Base-by-base conservation (phyloP, 37 sponge, comb jelly and placozoan species). In the Halisarca cf. caerulea region DNA sequence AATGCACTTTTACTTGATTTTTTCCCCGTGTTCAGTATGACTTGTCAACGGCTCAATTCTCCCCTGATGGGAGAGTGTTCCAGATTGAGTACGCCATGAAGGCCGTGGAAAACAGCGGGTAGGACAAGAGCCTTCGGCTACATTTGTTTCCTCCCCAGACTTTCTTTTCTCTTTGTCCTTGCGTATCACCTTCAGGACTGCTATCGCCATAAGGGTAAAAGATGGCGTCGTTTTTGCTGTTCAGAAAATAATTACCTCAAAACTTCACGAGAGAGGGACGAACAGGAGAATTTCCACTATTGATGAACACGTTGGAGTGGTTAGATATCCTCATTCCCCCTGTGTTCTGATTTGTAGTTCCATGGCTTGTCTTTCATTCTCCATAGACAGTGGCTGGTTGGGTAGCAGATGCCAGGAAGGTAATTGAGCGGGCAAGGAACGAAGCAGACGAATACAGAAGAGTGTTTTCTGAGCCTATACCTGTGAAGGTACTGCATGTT, bases 181-280 rank as follows among this genome's bases (percentile, higher is more conserved):
- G 11, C 51, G 51, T 47, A 47, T 47, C 11, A 8, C 37, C 27
- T 66, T 9, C 35, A 95, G 96, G 38, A 93, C 94, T 34, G 91
- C 91, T 3, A 85, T 98, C 35, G 99, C 87, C 37, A 59, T 98
- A 3, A 64, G 96, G 1, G 84, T 97, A 8, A 94, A 94, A 70
- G 95, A 98, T 66, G 99, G 99, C 21, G 97, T 98, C 15, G 99
- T 98, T 53, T 89, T 98, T 84, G 99, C 93, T n/a, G 99, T 98
- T 6, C 97, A 98, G 84, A 98, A 98, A 58, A 89, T 96, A 32
- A 81, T 98, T 1, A 91, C 89, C 0, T 96, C 97, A 17, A 98
- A 94, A 53, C 89, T 98, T 17, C 93, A 98, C 74, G 99, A 98
- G 80, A 51, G 28, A 9, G 71, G 77, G 1, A 58, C 93, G 20